Percentiles rank a stretch among this genome's conserved stretches.
Evolutionary conservation across 2,797 vertebrate genomes (phyloP).

Genomic region (Esox masquinongy): DNA sequence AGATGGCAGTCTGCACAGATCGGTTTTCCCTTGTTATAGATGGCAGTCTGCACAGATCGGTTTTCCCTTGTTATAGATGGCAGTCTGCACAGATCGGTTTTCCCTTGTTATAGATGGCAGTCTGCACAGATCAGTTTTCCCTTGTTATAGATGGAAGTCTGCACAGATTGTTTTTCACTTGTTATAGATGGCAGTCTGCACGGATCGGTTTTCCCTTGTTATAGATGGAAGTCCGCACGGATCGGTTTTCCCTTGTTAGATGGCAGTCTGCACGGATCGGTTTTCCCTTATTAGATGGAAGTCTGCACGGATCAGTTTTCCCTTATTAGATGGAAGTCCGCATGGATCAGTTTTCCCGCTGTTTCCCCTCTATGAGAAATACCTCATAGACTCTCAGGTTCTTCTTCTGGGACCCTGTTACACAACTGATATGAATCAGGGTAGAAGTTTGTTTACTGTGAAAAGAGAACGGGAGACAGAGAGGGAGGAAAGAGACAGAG

Average conservation of each 20-base stretch:
- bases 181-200: too few species aligned
- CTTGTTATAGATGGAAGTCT: not conserved
- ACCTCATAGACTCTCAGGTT: constrained; percentile 7
- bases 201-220: too few species aligned
- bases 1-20: too few species aligned
- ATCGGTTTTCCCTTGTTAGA: too few species aligned
- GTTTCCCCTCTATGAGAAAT: constrained; percentile 10
- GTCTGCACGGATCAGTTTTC: constrained; percentile 43
- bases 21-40: too few species aligned
- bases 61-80: too few species aligned
- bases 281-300: constrained; percentile 63
- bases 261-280: constrained; percentile 55
- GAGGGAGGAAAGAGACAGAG: constrained; percentile 31
- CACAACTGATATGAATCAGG: constrained; percentile 67
- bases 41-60: too few species aligned
- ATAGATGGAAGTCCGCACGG: too few species aligned
- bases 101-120: constrained; percentile 61
- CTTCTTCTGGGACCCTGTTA: constrained; percentile 48
- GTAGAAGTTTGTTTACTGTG: constrained; percentile 64
- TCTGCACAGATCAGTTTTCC: constrained; percentile 46
- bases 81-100: too few species aligned
- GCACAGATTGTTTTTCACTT: too few species aligned
- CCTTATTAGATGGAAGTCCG: constrained; percentile 59
- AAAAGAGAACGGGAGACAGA: constrained; percentile 10
- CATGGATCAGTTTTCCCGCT: constrained; percentile 31